phyloP scores from a whole-genome alignment of 2,797 vertebrate genomes.

The Buceros bicornis region DNA sequence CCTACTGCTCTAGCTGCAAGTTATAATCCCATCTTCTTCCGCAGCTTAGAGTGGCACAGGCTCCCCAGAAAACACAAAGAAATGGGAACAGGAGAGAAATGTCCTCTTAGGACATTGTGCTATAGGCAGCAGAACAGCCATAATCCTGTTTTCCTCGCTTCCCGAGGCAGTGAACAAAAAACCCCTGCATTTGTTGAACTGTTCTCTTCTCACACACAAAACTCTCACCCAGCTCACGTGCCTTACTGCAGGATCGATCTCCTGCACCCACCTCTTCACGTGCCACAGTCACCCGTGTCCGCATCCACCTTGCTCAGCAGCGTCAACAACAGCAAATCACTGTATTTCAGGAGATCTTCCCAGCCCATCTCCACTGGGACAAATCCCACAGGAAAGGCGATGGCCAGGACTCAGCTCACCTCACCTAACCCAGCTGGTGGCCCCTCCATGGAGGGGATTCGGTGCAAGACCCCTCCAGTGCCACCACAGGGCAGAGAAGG shows the following conservation, averaged over 20 bases:
- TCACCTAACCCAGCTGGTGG: neutral
- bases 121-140: conserved; percentile 32
- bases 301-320: neutral
- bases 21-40: neutral
- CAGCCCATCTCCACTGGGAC: neutral
- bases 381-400: neutral
- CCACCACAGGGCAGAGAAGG: neutral
- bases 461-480: neutral
- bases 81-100: neutral
- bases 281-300: neutral
- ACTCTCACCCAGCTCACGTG: neutral
- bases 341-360: neutral
- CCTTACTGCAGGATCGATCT: neutral
- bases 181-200: neutral
- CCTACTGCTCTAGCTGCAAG: neutral
- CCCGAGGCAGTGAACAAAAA: neutral
- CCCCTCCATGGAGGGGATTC: neutral
- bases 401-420: neutral
- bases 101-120: neutral
- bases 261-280: neutral
- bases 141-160: conserved; percentile 38
- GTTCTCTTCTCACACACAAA: neutral
- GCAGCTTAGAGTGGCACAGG: neutral
- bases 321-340: accelerated
- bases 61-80: neutral